phyloP scores from a whole-genome alignment of 2,797 vertebrate species.

The Gephyroberyx darwinii region DNA sequence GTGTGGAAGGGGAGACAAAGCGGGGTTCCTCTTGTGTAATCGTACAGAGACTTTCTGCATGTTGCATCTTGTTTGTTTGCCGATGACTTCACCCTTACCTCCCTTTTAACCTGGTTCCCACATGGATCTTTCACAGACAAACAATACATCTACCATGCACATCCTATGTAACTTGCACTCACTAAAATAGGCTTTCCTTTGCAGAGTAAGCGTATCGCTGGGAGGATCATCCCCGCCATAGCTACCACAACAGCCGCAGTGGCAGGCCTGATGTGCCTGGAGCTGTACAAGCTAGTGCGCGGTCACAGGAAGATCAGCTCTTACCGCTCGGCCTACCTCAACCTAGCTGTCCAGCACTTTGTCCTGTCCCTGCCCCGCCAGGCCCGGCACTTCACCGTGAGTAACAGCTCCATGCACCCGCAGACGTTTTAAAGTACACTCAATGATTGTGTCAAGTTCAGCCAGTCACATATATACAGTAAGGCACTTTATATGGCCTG shows the following conservation, averaged over 20 bases:
- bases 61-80: slow-evolving; percentile 42
- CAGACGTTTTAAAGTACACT: slow-evolving; percentile 20
- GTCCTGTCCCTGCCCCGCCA: slow-evolving; percentile 63
- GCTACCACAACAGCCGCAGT: slow-evolving; percentile 88
- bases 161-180: neutral
- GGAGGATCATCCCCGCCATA: slow-evolving; percentile 89
- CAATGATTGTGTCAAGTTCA: slow-evolving; percentile 3
- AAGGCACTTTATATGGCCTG: slow-evolving; percentile 34
- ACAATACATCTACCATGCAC: neutral
- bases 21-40: slow-evolving; percentile 36
- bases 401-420: slow-evolving; percentile 51
- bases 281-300: slow-evolving; percentile 88
- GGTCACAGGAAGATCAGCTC: slow-evolving; percentile 67
- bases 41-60: slow-evolving; percentile 28
- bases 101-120: slow-evolving; percentile 12
- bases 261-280: slow-evolving; percentile 88
- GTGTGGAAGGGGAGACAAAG: slow-evolving; percentile 53
- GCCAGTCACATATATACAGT: slow-evolving; percentile 25
- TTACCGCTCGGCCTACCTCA: slow-evolving; percentile 82
- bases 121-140: neutral
- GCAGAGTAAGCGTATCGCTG: slow-evolving; percentile 88
- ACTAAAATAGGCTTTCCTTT: slow-evolving; percentile 13
- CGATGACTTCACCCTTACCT: slow-evolving; percentile 30
- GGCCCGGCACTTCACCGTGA: slow-evolving; percentile 78
- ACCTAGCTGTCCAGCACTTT: slow-evolving; percentile 75